Conservation (phyloP, 2,888 invertebrate genomes). For the Syrphus vitripennis region DNA sequence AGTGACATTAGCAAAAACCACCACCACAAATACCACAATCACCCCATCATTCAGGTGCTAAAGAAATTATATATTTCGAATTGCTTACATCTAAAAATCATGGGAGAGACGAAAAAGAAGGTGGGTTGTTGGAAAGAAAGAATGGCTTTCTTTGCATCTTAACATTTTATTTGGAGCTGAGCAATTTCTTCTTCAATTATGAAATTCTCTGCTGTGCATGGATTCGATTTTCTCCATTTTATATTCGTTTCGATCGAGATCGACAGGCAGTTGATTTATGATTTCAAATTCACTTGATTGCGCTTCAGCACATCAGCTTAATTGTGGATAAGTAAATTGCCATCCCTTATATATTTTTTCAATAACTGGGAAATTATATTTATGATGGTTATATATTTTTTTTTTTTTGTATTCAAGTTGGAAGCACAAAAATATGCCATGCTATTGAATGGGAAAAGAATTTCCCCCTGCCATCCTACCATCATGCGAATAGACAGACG, state of each 20-base stretch:
- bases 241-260: conserved; percentile 19
- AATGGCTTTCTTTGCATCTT: not conserved
- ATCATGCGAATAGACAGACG: not conserved
- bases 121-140: not conserved
- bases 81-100: not conserved
- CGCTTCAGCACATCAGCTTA: conserved; percentile 69
- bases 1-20: conserved; percentile 26
- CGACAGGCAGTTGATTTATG: conserved; percentile 67
- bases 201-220: conserved; percentile 16
- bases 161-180: not conserved
- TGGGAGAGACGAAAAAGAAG: not conserved
- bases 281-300: conserved; percentile 69
- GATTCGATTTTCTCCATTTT: conserved; percentile 36
- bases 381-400: conserved; percentile 3
- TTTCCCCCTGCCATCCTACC: not conserved
- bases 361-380: conserved; percentile 40
- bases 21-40: not conserved
- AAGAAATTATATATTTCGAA: conserved; percentile 44
- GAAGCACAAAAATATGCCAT: conserved; percentile 22
- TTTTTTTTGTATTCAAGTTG: not conserved
- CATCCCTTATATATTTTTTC: conserved; percentile 21
- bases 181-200: conserved; percentile 54
- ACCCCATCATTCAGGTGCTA: conserved; percentile 41
- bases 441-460: not conserved
- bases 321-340: conserved; percentile 69